Conservation (phyloP, 2,797 vertebrate species). For the Cygnus olor region DNA sequence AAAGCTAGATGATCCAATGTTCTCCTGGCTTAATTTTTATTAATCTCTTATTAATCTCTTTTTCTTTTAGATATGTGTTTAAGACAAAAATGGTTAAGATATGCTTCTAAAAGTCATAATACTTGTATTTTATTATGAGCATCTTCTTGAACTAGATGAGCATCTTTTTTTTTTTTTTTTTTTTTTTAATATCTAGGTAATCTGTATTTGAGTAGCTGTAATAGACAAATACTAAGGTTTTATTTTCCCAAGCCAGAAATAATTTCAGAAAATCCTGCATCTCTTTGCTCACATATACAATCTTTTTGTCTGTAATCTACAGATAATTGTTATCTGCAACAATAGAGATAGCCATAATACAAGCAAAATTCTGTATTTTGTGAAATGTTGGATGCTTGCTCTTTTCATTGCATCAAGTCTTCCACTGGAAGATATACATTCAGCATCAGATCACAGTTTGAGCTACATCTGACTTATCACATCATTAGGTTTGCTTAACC, state of each 20-base stretch:
- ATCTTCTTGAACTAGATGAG: not conserved
- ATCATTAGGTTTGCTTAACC: not conserved
- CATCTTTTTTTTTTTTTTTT: not conserved
- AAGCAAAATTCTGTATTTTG: not conserved
- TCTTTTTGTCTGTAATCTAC: not conserved
- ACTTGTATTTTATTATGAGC: not conserved
- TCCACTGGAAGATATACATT: not conserved
- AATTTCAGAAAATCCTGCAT: not conserved
- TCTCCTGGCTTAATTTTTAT: not conserved
- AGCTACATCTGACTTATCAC: not conserved
- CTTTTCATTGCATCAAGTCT: not conserved
- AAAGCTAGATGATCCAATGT: not conserved
- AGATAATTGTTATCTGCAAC: not conserved
- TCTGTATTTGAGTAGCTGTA: not conserved
- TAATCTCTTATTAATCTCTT: not conserved
- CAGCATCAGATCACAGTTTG: not conserved
- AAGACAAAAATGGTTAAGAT: not conserved
- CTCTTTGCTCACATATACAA: not conserved
- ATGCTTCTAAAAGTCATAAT: not conserved
- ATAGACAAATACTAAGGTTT: not conserved
- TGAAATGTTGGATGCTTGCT: not conserved
- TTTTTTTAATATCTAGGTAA: too few relatives aligned
- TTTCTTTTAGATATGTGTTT: not conserved
- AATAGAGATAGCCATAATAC: not conserved
- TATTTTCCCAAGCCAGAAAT: not conserved